phyloP scores from a whole-genome alignment of 2,888 invertebrate species.

The Drosophila paranaensis region DNA sequence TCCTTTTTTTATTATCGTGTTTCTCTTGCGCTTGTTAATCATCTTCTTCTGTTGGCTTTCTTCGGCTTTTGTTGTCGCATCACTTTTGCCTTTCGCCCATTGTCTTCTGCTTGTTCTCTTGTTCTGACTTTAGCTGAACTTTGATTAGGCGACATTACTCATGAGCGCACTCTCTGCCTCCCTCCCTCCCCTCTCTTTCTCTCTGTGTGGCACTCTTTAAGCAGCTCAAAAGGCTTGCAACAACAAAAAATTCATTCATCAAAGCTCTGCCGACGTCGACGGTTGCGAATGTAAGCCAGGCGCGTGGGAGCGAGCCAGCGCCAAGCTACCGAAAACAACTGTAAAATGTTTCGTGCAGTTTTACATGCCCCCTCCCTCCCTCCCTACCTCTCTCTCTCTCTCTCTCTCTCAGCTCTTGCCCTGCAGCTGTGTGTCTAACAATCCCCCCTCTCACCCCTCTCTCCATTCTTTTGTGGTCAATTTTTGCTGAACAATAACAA shows the following conservation, averaged over 20 bases:
- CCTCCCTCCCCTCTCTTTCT: not conserved
- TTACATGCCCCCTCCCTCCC: constrained; percentile 28
- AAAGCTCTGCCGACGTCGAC: constrained; percentile 32
- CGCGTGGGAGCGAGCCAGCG: not conserved
- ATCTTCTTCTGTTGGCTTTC: constrained; percentile 17
- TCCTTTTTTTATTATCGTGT: constrained; percentile 11
- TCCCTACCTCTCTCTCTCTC: not conserved
- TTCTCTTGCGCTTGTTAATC: constrained; percentile 30
- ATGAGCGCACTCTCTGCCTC: not conserved
- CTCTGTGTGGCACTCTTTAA: not conserved
- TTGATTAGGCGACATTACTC: constrained; percentile 50
- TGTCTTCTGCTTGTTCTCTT: constrained; percentile 7
- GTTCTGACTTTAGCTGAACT: constrained; percentile 52
- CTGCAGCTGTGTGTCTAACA: constrained; percentile 27
- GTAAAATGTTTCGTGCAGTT: constrained; percentile 58
- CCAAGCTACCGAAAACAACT: constrained; percentile 14
- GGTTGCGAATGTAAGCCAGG: constrained; percentile 30
- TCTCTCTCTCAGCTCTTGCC: not conserved
- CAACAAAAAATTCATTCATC: constrained; percentile 53
- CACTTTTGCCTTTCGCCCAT: constrained; percentile 35
- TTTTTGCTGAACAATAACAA: constrained; percentile 36
- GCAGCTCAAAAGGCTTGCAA: constrained; percentile 29
- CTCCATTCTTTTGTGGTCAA: constrained; percentile 51
- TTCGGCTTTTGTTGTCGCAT: constrained; percentile 31
- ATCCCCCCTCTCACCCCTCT: not conserved